Percentiles rank a stretch among this genome's conserved stretches.
Conservation (phyloP, 2,113 vertebrate species). For the Alaudala cheleensis region DNA sequence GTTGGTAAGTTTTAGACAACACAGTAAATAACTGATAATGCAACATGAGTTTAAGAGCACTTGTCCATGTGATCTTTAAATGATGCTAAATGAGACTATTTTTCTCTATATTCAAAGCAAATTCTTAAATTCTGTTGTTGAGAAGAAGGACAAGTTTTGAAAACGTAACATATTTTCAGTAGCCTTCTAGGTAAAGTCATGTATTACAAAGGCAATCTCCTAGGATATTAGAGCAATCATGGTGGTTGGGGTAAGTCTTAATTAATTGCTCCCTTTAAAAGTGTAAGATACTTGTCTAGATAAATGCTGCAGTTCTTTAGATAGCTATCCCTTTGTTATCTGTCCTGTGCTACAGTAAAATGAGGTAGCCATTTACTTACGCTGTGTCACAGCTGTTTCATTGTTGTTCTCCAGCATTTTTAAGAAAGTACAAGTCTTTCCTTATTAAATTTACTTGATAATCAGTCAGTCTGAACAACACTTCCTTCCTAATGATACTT, state of each 20-base stretch:
- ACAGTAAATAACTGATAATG: background rate
- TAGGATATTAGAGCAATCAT: background rate
- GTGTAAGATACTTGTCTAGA: background rate
- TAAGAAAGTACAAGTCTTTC: background rate
- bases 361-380: background rate
- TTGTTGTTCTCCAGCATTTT: background rate
- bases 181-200: background rate
- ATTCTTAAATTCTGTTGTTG: background rate
- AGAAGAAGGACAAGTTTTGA: background rate
- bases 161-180: background rate
- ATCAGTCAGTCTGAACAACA: background rate
- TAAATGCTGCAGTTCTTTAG: background rate
- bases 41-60: background rate
- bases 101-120: background rate
- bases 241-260: background rate
- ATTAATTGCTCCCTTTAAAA: background rate
- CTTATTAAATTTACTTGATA: background rate
- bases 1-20: background rate
- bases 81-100: background rate
- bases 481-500: background rate
- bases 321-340: background rate
- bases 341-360: background rate
- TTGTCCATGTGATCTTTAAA: background rate
- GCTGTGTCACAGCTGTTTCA: background rate
- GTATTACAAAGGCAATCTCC: background rate